A percentile compares a stretch with the other conserved stretches of the same genome.
Conservation (phyloP, 2,797 vertebrate species). For the Cuniculus paca region DNA sequence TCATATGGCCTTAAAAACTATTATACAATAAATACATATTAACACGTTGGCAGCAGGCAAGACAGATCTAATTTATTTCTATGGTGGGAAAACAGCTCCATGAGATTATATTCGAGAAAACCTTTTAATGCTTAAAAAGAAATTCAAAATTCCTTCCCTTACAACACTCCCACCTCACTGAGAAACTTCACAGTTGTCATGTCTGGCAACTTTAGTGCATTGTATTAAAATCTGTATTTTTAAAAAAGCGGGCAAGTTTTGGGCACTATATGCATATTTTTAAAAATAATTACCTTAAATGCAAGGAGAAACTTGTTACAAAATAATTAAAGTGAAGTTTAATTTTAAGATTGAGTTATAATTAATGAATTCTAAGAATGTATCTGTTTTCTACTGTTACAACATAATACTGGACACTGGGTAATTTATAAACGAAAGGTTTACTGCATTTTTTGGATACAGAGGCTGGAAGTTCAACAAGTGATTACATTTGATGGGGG, state of each 20-base stretch:
- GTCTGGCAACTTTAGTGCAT: neutral
- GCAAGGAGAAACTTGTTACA: neutral
- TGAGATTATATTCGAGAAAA: conserved; percentile 36
- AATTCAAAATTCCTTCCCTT: neutral
- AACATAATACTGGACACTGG: neutral
- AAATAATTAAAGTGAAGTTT: neutral
- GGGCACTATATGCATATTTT: neutral
- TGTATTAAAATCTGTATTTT: neutral
- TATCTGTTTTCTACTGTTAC: neutral
- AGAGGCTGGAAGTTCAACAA: neutral
- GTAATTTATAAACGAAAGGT: neutral
- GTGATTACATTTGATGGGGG: neutral
- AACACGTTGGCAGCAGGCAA: neutral
- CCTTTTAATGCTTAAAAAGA: neutral
- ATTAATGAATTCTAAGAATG: conserved; percentile 9
- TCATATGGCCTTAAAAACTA: conserved; percentile 53
- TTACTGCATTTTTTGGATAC: neutral
- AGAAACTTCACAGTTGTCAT: neutral
- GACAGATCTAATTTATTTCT: neutral
- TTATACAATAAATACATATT: conserved; percentile 58
- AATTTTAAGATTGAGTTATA: neutral
- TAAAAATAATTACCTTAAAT: conserved; percentile 37
- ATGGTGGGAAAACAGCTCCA: neutral
- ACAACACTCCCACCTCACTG: neutral
- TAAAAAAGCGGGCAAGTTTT: neutral